Percentiles rank a stretch among this genome's conserved stretches.
These are phyloP conservation scores for Dermatemys mawii DNA, from an alignment of 2,113 vertebrate genomes.

Conservation along the genomic window DNA sequence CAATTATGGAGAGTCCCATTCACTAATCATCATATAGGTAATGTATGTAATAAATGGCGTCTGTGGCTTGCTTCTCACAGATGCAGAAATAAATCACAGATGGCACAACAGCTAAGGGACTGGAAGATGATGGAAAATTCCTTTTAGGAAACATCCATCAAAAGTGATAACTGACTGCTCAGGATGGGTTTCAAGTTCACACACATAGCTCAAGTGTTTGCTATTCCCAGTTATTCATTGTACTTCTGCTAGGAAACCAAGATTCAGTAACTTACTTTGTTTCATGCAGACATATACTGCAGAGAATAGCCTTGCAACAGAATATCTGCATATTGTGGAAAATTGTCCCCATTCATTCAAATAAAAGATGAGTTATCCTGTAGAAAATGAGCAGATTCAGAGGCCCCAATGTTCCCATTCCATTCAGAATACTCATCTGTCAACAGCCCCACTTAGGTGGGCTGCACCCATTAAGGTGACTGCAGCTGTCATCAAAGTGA, in stretches of 20 bases:
- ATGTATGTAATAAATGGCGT: rapidly evolving
- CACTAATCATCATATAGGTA: neutral
- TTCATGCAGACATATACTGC: neutral
- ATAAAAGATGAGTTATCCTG: constrained; percentile 33
- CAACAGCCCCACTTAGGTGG: constrained; percentile 75
- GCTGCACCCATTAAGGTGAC: constrained; percentile 73
- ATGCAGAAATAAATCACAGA: neutral
- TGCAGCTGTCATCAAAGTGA: constrained; percentile 79
- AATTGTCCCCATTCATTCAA: neutral
- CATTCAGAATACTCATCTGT: constrained; percentile 70
- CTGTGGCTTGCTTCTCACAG: neutral
- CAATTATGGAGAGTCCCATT: neutral
- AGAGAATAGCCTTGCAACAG: neutral
- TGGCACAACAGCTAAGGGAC: neutral
- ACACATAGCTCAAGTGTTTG: neutral
- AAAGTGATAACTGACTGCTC: neutral
- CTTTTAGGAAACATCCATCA: neutral
- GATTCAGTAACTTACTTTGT: constrained; percentile 10
- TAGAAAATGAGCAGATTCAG: constrained; percentile 49
- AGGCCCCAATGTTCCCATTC: constrained; percentile 41
- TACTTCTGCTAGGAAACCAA: neutral
- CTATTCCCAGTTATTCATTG: neutral
- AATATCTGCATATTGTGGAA: neutral
- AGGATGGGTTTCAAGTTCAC: neutral
- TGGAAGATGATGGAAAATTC: neutral